Evolutionary conservation across 2,797 vertebrate genomes (phyloP).

Genomic region (Amblyopsis hoosieri): DNA sequence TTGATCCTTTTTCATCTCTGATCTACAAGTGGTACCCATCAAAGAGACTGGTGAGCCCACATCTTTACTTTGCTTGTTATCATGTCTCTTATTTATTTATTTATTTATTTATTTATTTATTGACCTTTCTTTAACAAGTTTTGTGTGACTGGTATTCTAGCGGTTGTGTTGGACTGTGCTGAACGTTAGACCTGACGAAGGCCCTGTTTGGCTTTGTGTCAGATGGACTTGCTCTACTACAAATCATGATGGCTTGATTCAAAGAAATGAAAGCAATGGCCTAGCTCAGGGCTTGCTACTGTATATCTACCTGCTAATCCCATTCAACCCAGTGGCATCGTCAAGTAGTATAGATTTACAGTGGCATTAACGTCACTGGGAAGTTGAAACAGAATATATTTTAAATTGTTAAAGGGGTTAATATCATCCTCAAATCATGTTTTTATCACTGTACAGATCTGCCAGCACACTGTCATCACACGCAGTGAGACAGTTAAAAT

Average conservation of each 20-base stretch:
- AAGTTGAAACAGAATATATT: constrained; percentile 32
- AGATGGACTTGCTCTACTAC: not conserved
- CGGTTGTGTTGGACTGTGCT: no score
- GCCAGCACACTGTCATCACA: constrained; percentile 51
- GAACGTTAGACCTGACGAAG: not conserved
- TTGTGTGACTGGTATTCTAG: no score
- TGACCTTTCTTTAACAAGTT: no score
- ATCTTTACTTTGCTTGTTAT: no score
- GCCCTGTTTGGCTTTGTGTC: not conserved
- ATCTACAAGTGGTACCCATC: no score
- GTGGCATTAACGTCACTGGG: constrained; percentile 35
- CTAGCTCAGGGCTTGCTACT: not conserved
- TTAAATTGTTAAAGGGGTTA: constrained; percentile 45
- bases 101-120: no score
- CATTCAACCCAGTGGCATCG: constrained; percentile 19
- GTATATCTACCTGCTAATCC: not conserved
- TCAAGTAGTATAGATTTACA: constrained; percentile 32
- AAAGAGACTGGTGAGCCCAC: not conserved
- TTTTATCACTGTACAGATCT: constrained; percentile 49
- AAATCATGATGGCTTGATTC: constrained; percentile 25
- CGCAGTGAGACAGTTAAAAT: constrained; percentile 51
- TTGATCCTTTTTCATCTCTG: no score
- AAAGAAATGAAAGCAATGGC: constrained; percentile 1
- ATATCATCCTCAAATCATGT: constrained; percentile 48
- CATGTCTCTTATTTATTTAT: no score